These are phyloP conservation scores for Lasioglossum vierecki DNA, from an alignment of 2,888 invertebrate genomes.

Conservation along the genomic window DNA sequence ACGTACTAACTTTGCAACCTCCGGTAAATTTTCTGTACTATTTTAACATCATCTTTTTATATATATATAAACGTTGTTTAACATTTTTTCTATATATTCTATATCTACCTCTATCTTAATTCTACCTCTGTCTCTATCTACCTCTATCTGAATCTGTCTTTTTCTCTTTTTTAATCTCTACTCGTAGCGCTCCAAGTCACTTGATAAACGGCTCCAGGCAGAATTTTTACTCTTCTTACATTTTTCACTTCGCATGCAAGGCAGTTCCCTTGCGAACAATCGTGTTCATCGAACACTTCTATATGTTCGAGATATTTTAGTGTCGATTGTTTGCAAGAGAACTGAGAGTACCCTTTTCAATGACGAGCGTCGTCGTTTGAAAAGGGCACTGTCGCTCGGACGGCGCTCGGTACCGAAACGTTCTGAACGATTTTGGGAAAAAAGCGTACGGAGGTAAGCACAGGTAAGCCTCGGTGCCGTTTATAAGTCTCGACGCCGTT, in stretches of 20 bases:
- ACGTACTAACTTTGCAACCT: slow-evolving; percentile 65
- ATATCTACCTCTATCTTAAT: slow-evolving; percentile 50
- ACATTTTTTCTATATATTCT: slow-evolving; percentile 62
- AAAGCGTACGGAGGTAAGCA: slow-evolving; percentile 50
- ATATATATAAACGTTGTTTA: slow-evolving; percentile 58
- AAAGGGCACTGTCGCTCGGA: slow-evolving; percentile 38
- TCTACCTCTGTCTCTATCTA: slow-evolving; percentile 49
- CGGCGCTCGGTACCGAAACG: slow-evolving; percentile 6
- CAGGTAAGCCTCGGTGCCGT: slow-evolving; percentile 74
- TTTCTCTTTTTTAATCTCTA: slow-evolving; percentile 61
- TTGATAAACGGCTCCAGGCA: slow-evolving; percentile 78
- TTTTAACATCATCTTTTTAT: slow-evolving; percentile 58
- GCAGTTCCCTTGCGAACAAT: slow-evolving; percentile 62
- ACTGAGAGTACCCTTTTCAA: slow-evolving; percentile 37
- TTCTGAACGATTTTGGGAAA: slow-evolving; percentile 21
- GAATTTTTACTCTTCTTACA: slow-evolving; percentile 66
- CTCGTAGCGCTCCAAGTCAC: slow-evolving; percentile 71
- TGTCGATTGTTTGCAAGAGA: slow-evolving; percentile 53
- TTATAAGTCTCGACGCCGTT: slow-evolving; percentile 73
- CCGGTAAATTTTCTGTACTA: slow-evolving; percentile 61
- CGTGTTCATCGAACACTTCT: not conserved
- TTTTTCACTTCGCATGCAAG: slow-evolving; percentile 76
- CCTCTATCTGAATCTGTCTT: slow-evolving; percentile 66
- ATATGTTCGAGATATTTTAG: not conserved
- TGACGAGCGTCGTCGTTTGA: slow-evolving; percentile 6